Percentiles rank a stretch among this genome's conserved stretches.
phyloP scores from a whole-genome alignment of 2,797 vertebrate species.

The Rachycentron canadum region DNA sequence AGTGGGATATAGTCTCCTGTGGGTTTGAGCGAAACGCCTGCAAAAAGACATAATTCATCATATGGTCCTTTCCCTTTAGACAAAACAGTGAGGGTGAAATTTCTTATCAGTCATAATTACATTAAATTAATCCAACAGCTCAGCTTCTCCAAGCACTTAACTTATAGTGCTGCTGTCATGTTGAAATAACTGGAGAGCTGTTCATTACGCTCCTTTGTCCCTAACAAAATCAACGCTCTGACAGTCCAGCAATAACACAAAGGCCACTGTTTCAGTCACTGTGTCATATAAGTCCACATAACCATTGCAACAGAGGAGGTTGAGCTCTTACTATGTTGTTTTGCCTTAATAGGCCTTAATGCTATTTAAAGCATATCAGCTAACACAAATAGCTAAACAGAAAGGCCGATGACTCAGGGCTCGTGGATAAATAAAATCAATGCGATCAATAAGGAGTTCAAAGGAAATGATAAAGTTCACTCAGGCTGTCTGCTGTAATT shows the following conservation, averaged over 20 bases:
- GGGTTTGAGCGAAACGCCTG: no score
- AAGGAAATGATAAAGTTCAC: background rate
- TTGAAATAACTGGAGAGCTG: constrained; percentile 22
- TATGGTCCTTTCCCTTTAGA: background rate
- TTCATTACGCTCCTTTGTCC: background rate
- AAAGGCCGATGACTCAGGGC: background rate
- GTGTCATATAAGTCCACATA: constrained; percentile 2
- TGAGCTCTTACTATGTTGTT: background rate
- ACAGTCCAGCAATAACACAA: constrained; percentile 3
- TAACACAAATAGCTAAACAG: constrained; percentile 28
- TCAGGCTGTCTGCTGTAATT: no score
- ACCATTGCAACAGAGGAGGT: constrained; percentile 15
- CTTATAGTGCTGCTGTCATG: constrained; percentile 5
- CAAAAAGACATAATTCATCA: background rate
- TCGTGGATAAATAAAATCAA: background rate
- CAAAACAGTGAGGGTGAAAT: constrained; percentile 7
- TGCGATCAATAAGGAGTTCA: background rate
- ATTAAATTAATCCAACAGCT: constrained; percentile 17
- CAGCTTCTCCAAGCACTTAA: background rate
- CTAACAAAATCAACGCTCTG: constrained; percentile 21
- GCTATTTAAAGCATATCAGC: background rate
- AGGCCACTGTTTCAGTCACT: background rate
- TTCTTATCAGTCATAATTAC: background rate
- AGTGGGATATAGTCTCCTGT: background rate
- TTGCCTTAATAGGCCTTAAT: background rate